These are phyloP conservation scores for Mya arenaria DNA, from an alignment of 1,140 invertebrate genomes.

Conservation along the genomic window DNA sequence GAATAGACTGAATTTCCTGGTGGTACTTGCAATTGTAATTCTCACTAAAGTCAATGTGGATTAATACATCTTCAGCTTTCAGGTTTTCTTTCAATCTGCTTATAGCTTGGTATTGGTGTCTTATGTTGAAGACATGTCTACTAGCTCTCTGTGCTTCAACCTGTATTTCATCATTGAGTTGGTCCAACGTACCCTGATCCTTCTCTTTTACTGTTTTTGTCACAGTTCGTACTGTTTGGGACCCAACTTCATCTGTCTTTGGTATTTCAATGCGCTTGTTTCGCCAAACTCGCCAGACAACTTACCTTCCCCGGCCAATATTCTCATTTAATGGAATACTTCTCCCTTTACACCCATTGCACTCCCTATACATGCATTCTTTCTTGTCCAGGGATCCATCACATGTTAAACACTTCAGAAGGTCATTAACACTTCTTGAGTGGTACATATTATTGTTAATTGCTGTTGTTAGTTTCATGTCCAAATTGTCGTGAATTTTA, in stretches of 20 bases:
- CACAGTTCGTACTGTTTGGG: too few species aligned
- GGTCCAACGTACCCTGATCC: too few species aligned
- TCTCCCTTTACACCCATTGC: neutral
- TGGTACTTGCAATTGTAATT: conserved; percentile 26
- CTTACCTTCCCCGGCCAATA: too few species aligned
- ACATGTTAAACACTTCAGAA: conserved; percentile 85
- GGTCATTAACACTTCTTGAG: conserved; percentile 85
- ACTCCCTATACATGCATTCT: conserved; percentile 29
- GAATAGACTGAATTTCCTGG: conserved; percentile 15
- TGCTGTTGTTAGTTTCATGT: conserved; percentile 49
- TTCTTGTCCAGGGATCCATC: neutral
- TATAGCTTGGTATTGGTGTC: too few species aligned
- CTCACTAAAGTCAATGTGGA: conserved; percentile 35
- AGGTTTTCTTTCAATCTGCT: conserved; percentile 14
- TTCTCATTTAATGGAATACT: too few species aligned
- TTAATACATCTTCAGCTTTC: neutral
- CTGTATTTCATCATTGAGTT: too few species aligned
- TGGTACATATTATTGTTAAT: conserved; percentile 43
- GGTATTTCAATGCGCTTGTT: too few species aligned
- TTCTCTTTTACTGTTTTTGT: too few species aligned
- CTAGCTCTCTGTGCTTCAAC: too few species aligned
- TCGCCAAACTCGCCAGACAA: too few species aligned
- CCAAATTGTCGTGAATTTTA: conserved; percentile 76
- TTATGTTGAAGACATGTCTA: too few species aligned
- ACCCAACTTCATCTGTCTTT: too few species aligned